These are phyloP conservation scores for Baccha elongata DNA, from an alignment of 2,888 invertebrate species.

Conservation along the genomic window DNA sequence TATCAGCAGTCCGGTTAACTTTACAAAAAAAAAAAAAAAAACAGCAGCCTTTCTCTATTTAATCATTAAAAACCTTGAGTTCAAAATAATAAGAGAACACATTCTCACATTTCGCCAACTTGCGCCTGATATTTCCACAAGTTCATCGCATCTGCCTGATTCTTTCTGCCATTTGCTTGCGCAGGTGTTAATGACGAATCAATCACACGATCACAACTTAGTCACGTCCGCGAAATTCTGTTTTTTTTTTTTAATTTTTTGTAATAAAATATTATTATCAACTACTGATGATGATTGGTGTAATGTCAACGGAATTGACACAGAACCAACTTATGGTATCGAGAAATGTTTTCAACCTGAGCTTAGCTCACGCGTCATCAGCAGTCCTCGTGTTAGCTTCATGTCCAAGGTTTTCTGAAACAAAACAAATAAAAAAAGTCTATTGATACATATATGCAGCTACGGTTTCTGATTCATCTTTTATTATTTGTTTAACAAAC, in stretches of 20 bases:
- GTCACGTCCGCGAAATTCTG: slow-evolving; percentile 56
- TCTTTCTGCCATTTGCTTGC: slow-evolving; percentile 27
- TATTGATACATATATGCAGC: slow-evolving; percentile 34
- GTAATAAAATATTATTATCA: slow-evolving; percentile 3
- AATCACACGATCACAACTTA: slow-evolving; percentile 48
- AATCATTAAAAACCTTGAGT: too few relatives aligned
- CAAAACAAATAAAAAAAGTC: not conserved
- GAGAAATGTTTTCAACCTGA: slow-evolving; percentile 9
- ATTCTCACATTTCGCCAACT: too few relatives aligned
- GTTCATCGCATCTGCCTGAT: slow-evolving; percentile 34
- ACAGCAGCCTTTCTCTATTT: too few relatives aligned
- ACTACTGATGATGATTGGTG: slow-evolving; percentile 13
- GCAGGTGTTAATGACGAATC: slow-evolving; percentile 68
- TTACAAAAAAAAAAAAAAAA: too few relatives aligned
- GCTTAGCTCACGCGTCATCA: slow-evolving; percentile 8
- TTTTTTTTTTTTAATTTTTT: slow-evolving; percentile 10
- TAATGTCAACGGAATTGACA: slow-evolving; percentile 25
- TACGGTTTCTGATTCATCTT: slow-evolving; percentile 15
- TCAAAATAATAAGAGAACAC: too few relatives aligned
- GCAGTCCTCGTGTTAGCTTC: slow-evolving; percentile 24
- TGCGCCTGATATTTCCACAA: slow-evolving; percentile 29
- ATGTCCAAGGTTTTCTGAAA: slow-evolving; percentile 48
- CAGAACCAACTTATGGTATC: not conserved
- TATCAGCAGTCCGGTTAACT: too few relatives aligned
- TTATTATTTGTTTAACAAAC: slow-evolving; percentile 8